Evolutionary conservation across 2,797 vertebrate genomes (phyloP).

Genomic region (Enteromius fasciolatus): DNA sequence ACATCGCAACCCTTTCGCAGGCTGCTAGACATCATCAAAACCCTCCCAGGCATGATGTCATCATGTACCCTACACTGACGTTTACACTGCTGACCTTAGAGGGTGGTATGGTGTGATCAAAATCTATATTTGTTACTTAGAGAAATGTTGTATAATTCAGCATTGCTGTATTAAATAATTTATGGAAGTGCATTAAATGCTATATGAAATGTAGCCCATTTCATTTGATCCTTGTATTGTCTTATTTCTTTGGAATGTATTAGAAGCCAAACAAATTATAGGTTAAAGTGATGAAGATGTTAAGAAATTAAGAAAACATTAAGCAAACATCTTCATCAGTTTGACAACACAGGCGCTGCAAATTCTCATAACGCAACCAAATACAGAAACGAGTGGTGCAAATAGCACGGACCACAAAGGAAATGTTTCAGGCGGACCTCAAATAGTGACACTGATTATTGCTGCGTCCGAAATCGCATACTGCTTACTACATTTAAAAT

Average conservation of each 20-base stretch:
- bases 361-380: too few relatives aligned
- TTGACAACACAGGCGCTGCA: too few relatives aligned
- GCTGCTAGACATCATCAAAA: conserved; percentile 14
- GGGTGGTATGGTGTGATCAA: neutral
- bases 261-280: neutral
- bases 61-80: neutral
- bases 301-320: too few relatives aligned
- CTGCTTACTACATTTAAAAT: too few relatives aligned
- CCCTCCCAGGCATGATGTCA: conserved; percentile 46
- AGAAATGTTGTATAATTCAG: conserved; percentile 13
- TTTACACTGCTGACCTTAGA: conserved; percentile 8
- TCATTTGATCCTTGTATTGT: neutral
- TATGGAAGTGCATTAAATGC: conserved; percentile 12
- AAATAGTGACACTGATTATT: too few relatives aligned
- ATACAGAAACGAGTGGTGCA: too few relatives aligned
- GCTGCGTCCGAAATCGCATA: too few relatives aligned
- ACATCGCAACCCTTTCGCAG: conserved; percentile 3
- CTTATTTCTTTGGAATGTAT: neutral
- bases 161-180: conserved; percentile 36
- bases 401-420: too few relatives aligned
- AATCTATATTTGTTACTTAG: neutral
- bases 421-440: too few relatives aligned
- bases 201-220: neutral
- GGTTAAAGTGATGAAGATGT: too few relatives aligned
- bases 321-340: too few relatives aligned